phyloP scores from a whole-genome alignment of 2,888 invertebrate species.

The Drosophila antonietae region DNA sequence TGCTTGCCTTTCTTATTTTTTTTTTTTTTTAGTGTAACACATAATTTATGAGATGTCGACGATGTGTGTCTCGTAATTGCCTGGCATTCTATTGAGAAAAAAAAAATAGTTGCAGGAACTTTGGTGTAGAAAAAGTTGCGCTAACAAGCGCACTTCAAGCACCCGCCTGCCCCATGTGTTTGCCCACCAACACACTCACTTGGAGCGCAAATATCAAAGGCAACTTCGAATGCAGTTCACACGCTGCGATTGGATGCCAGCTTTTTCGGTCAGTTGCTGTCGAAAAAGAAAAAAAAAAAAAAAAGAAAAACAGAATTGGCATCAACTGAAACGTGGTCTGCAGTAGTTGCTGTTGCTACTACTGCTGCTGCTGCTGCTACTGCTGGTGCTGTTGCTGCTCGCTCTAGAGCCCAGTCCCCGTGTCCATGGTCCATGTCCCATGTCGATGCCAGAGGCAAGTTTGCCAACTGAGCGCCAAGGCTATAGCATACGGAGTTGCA shows the following conservation, averaged over 20 bases:
- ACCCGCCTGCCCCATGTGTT: not conserved
- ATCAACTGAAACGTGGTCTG: slow-evolving; percentile 36
- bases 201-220: slow-evolving; percentile 74
- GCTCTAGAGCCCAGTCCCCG: slow-evolving; percentile 4
- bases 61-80: slow-evolving; percentile 41
- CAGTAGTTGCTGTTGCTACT: slow-evolving; percentile 8
- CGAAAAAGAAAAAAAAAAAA: slow-evolving; percentile 17
- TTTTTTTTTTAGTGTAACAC: slow-evolving; percentile 19
- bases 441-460: slow-evolving; percentile 39
- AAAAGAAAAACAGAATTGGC: slow-evolving; percentile 30
- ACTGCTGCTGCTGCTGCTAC: not conserved
- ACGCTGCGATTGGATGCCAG: slow-evolving; percentile 62
- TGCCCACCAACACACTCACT: not conserved
- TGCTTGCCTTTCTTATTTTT: not conserved
- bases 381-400: not conserved
- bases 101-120: slow-evolving; percentile 69
- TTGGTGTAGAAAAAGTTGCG: slow-evolving; percentile 58
- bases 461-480: slow-evolving; percentile 62
- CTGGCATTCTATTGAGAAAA: slow-evolving; percentile 43
- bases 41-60: slow-evolving; percentile 68
- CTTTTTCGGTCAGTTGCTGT: slow-evolving; percentile 64
- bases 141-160: slow-evolving; percentile 71
- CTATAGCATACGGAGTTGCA: slow-evolving; percentile 50
- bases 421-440: slow-evolving; percentile 29
- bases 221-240: slow-evolving; percentile 67